Evolutionary conservation across 2,797 vertebrate genomes (phyloP), one percentile per base, ranked within the genome.

Genomic region (Oreochromis grahami): DNA sequence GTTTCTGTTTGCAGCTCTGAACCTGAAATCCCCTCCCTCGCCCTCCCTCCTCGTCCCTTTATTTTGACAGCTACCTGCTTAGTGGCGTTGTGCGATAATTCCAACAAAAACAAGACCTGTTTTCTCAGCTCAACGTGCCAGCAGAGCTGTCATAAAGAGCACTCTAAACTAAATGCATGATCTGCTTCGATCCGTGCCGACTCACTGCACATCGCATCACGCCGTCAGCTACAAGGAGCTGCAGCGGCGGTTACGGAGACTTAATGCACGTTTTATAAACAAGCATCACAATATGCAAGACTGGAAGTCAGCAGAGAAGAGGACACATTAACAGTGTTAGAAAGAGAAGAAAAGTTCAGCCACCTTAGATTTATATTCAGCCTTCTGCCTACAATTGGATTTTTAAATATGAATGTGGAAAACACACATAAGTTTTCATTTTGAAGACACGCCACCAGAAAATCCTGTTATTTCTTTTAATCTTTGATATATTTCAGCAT

Each of bases 51-150:
- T 38, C 1, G 7, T 53, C 74, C 72, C 76, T 82, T 68, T 58
- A 77, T 88, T 84, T 76, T 88, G 82, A 92, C 89, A 89, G 76
- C 80, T 86, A 60, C 70, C 89, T 74, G 81, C 65, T 83, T 60
- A 19, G 21, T 4, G 51, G 36, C 5, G 8, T 43, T 19, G 78
- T 78, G 77, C 9, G 72, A 86, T 87, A 86, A 88, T 77, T 83
- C 79, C 55, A 55, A 80, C 72, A 79, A 84, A 89, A 86, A 84
- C 83, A 84, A 60, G 55, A 79, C 51, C 41, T 82, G 60, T 85
- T 79, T 83, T 48, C 80, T 85, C 81, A 13, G 85, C 50, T 77
- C 29, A 72, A 85, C 9, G 29, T 82, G 81, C 84, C 89, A 76
- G 65, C 21, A 0, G 51, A 68, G 80, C 81, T 87, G 84, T 80